Base-by-base conservation (phyloP, 2,888 invertebrate species). In the Pristionchus entomophagus region DNA sequence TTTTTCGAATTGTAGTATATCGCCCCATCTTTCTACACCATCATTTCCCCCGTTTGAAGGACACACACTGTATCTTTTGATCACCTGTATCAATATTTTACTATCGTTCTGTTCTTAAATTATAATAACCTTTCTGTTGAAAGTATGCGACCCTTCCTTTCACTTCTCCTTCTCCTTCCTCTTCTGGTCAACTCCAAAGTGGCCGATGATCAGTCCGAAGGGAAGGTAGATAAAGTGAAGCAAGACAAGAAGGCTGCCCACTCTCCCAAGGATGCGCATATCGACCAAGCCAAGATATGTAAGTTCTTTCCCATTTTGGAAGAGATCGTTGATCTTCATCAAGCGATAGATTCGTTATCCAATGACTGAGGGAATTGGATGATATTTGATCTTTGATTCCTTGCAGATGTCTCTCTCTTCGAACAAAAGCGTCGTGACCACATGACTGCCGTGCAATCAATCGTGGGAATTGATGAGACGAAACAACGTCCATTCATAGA, bases 401-500 rank as follows among this genome's bases (percentile, higher is more conserved):
- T 84, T 85, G 12, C 26, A 85, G 85, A 85, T 41, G 29, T 77
- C 14, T 45, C 73, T 26, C 26, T 77, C 38, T 85, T 73, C 73
- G 56, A 85, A 45, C 73, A 73, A 41, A 85, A 85, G 29, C 51
- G 85, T 26, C 73, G 77, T 38, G 77, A 77, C 38, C 85, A 85
- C 45, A 51, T 85, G 77, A 53, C 26, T 38, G 85, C 77, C 10
- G 85, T 85, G 26, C 51, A 85, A 14, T 38, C 35, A 2, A 85
- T 85, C 3, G 38, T 53, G 5, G 77, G 77, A 14, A 77, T 85
- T 8, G 85, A 85, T 3, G 59, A 53, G 41, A 26, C 26, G 53
- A 85, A 85, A n/a, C 85, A 85, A 56, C 51, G 85, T n/a, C 85
- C 85, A 26, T 85, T 85, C 56, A 38, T 85, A 14, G 85, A 85